Evolutionary conservation across 2,888 invertebrate genomes (phyloP).

Genomic region (Iselma pallidipennis): DNA sequence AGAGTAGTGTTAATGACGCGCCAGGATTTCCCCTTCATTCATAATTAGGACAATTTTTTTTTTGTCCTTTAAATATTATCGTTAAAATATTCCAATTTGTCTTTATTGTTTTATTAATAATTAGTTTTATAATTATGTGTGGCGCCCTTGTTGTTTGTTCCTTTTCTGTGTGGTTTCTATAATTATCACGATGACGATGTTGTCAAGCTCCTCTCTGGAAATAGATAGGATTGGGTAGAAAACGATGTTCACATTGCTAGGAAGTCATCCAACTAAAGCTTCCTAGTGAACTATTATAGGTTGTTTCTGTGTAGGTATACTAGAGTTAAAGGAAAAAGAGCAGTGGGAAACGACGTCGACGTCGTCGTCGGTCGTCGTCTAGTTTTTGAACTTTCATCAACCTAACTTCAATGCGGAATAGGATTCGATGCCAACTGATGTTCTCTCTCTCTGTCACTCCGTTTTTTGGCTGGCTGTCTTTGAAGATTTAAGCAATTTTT

Average conservation of each 20-base stretch:
- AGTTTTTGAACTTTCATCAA: background rate
- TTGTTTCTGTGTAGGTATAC: background rate
- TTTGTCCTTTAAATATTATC: background rate
- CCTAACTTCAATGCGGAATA: background rate
- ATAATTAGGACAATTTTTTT: background rate
- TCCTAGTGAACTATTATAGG: slow-evolving; percentile 18
- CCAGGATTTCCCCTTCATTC: background rate
- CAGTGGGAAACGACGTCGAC: background rate
- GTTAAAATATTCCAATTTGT: no score
- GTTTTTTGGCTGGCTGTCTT: no score
- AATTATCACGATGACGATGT: no score
- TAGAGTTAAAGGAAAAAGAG: no score
- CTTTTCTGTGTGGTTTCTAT: background rate
- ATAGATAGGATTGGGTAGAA: no score
- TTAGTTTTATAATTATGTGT: no score
- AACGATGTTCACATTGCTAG: slow-evolving; percentile 31
- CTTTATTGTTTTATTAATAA: no score
- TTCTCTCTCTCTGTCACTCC: no score
- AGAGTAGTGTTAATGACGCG: background rate
- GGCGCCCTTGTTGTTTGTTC: no score
- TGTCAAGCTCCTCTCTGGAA: slow-evolving; percentile 22
- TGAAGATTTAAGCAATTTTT: background rate
- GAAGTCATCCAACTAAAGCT: slow-evolving; percentile 27
- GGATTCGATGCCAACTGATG: background rate
- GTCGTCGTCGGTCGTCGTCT: background rate